phyloP scores from a whole-genome alignment of 2,797 vertebrate genomes.

The Fringilla coelebs region DNA sequence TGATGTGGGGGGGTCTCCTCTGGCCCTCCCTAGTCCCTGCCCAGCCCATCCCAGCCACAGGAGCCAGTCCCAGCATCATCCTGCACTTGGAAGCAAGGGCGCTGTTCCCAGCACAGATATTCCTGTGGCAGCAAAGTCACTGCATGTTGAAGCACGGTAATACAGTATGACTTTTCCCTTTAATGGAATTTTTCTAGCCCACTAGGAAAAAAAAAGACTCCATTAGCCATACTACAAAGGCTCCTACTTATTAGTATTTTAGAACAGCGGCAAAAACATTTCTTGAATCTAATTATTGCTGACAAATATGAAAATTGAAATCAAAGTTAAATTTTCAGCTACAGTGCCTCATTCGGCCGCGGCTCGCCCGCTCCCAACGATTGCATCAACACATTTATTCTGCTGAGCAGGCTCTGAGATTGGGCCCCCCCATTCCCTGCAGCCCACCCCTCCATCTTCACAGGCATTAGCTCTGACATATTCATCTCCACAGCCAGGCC shows the following conservation, averaged over 20 bases:
- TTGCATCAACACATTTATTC: conserved; percentile 63
- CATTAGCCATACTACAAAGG: conserved; percentile 78
- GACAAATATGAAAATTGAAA: conserved; percentile 87
- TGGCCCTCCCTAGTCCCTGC: too few relatives aligned
- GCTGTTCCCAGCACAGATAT: background rate
- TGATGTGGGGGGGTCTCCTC: accelerated
- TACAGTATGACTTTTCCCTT: conserved; percentile 68
- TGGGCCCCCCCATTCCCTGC: conserved; percentile 17
- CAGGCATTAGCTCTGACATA: conserved; percentile 74
- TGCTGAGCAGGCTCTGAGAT: conserved; percentile 45
- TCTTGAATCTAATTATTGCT: conserved; percentile 82
- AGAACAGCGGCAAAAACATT: conserved; percentile 76
- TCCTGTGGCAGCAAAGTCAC: background rate
- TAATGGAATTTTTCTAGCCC: conserved; percentile 80
- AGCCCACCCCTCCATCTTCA: conserved; percentile 44
- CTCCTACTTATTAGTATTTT: conserved; percentile 80
- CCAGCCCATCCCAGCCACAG: background rate
- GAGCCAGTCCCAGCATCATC: background rate
- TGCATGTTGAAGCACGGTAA: conserved; percentile 47
- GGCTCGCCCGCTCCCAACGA: conserved; percentile 39
- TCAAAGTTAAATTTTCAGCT: conserved; percentile 82
- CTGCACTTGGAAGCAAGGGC: background rate
- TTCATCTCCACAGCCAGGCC: conserved; percentile 64
- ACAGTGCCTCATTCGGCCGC: conserved; percentile 59
- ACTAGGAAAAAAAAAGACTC: conserved; percentile 72